phyloP scores from a whole-genome alignment of 30 jellyfish, hydroid and myxozoan genomes.

The Morbakka virulenta region DNA sequence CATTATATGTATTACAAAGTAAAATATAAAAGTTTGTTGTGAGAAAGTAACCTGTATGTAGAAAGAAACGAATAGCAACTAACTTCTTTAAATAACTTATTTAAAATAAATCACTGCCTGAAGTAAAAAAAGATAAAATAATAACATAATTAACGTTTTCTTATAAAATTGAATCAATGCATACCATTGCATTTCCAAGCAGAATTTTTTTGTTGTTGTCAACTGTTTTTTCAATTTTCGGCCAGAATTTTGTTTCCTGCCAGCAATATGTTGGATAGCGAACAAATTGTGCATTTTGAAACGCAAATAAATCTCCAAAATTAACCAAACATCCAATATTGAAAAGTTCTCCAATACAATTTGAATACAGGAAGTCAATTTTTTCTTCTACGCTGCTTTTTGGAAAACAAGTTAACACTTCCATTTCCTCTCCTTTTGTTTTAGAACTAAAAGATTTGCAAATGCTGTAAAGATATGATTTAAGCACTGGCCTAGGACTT shows the following conservation, averaged over 20 bases:
- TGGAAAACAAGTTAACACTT: constrained; percentile 39
- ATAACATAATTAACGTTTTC: no score
- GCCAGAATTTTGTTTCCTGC: constrained; percentile 48
- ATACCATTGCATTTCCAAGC: constrained; percentile 21
- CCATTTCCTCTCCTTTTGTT: constrained; percentile 4
- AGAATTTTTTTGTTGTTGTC: neutral
- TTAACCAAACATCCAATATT: constrained; percentile 30
- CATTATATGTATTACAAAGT: no score
- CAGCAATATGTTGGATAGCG: constrained; percentile 45
- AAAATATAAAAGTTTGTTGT: no score
- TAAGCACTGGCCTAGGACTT: constrained; percentile 47
- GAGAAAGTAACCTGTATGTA: no score
- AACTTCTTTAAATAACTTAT: no score
- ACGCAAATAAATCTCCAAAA: neutral
- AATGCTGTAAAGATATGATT: constrained; percentile 14
- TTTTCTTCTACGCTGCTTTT: constrained; percentile 4
- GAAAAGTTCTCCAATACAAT: constrained; percentile 41
- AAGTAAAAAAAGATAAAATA: no score
- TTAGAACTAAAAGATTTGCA: neutral
- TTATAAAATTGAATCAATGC: no score
- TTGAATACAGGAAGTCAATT: constrained; percentile 13
- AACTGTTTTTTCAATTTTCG: neutral
- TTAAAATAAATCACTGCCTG: no score
- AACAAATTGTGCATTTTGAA: constrained; percentile 6
- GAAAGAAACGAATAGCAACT: no score